Evolutionary conservation across 2,888 invertebrate genomes (phyloP).

Genomic region (Hofmannophila pseudospretella): DNA sequence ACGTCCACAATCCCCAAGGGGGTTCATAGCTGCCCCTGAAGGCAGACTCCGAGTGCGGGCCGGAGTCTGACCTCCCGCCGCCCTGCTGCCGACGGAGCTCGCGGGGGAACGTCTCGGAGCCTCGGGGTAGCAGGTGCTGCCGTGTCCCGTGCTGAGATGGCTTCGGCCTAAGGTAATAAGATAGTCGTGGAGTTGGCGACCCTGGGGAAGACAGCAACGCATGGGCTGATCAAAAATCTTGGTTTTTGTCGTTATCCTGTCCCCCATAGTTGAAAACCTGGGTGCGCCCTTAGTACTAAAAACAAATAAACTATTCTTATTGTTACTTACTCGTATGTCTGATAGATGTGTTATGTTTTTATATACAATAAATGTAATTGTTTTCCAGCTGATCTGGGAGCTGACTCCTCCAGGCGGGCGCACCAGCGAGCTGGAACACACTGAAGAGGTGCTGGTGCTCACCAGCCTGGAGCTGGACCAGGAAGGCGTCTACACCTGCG

Average conservation of each 20-base stretch:
- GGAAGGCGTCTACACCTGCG: conserved; percentile 53
- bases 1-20: too few relatives aligned
- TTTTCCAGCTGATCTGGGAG: conserved; percentile 51
- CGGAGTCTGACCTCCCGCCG: conserved; percentile 17
- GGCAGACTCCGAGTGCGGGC: conserved; percentile 55
- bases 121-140: conserved; percentile 67
- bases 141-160: conserved; percentile 80
- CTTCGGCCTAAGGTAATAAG: conserved; percentile 76
- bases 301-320: too few relatives aligned
- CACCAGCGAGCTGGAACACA: conserved; percentile 35
- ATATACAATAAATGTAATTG: too few relatives aligned
- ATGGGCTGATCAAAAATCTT: too few relatives aligned
- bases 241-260: too few relatives aligned
- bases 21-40: too few relatives aligned
- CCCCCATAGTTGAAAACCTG: too few relatives aligned
- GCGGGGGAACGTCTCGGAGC: conserved; percentile 40
- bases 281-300: too few relatives aligned
- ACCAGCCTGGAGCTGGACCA: conserved; percentile 32
- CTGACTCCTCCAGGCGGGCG: conserved; percentile 34
- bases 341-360: too few relatives aligned
- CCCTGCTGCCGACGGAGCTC: conserved; percentile 31
- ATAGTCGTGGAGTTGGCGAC: too few relatives aligned
- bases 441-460: conserved; percentile 36
- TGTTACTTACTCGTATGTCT: too few relatives aligned
- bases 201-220: too few relatives aligned